phyloP scores from a whole-genome alignment of 2,113 vertebrate genomes.

The Platycercus adscitus region DNA sequence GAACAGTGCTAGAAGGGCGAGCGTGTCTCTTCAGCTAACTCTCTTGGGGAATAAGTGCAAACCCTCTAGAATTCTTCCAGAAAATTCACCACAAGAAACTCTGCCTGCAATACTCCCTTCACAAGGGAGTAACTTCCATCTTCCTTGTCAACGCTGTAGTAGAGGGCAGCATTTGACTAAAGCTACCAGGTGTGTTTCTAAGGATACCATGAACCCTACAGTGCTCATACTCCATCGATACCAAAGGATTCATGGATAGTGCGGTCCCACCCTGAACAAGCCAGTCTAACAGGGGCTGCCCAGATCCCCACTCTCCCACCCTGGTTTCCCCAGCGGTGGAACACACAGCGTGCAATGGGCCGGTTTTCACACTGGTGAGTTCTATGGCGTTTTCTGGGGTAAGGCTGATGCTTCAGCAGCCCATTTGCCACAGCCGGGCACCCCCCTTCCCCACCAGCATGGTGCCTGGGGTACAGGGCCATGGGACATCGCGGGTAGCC shows the following conservation, averaged over 20 bases:
- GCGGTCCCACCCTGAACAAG: accelerated
- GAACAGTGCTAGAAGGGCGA: accelerated
- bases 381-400: no score
- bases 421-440: background rate
- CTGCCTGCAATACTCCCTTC: background rate
- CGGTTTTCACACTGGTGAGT: background rate
- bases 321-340: background rate
- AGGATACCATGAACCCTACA: background rate
- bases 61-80: background rate
- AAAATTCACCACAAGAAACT: background rate
- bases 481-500: background rate
- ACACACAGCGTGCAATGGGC: accelerated
- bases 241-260: accelerated
- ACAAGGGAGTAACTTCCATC: background rate
- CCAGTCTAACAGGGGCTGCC: background rate
- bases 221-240: no score
- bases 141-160: accelerated
- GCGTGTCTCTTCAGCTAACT: background rate
- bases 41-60: background rate
- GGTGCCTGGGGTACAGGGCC: background rate
- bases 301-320: background rate
- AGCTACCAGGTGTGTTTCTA: background rate
- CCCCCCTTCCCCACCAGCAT: accelerated
- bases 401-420: background rate
- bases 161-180: background rate